Evolutionary conservation across 2,113 vertebrate species (phyloP), one percentile per base, ranked within the genome.

Genomic region (Centropus bengalensis): DNA sequence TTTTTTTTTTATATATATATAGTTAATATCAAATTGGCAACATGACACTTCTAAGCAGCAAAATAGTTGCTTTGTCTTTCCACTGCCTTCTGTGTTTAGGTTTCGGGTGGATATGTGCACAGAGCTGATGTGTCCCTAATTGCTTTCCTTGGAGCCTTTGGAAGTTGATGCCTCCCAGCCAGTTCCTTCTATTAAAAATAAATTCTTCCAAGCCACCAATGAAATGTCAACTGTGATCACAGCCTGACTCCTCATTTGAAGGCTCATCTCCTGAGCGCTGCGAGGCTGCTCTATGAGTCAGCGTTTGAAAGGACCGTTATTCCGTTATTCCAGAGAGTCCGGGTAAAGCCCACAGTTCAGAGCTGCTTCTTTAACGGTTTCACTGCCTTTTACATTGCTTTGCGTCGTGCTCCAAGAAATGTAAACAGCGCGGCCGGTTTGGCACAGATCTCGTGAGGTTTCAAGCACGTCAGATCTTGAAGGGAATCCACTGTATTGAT

Each of bases 141-240:
- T 97, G 89, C 89, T 81, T 96, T 94, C 74, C 91, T 84, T 77
- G 12, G 90, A 84, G 45, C 75, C 94, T 94, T 96, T 94, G 96
- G 91, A 97, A 97, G 87, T 95, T 87, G 78, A 75, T 94, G 82
- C 94, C 91, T 97, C 76, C 73, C 78, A 96, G 76, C 75, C 85
- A 93, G 82, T 69, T 78, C 82, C 78, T 74, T 95, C 89, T 85
- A 97, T 96, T 97, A 96, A 96, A 97, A 97, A 95, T 69, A 96
- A 98, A 95, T 88, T 95, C 66, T 97, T 97, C 94, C 79, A 89
- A 88, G 78, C 95, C 89, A 78, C 91, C 91, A 96, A 91, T 96
- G 88, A 96, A 97, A 96, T 90, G 84, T 84, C 96, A 93, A 30
- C 93, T 92, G 33, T 96, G 97, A 94, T 94, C 91, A 95, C 74